These are phyloP conservation scores for Drosophila greeni DNA, from an alignment of 2,888 invertebrate genomes.

Conservation along the genomic window DNA sequence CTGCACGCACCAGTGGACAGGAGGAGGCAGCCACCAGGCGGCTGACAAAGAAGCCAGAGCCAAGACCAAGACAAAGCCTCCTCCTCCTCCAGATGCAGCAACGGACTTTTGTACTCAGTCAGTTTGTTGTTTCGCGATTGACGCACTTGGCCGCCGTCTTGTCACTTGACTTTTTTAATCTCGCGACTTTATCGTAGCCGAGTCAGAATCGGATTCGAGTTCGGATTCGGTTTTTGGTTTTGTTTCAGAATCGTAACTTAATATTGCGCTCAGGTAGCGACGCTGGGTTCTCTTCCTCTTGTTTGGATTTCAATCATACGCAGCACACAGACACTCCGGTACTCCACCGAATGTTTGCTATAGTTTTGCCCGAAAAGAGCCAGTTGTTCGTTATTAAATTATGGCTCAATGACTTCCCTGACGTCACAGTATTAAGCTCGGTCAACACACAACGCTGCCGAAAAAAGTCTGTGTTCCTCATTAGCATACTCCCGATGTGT, in stretches of 20 bases:
- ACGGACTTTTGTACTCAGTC: conserved; percentile 46
- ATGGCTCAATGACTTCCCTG: conserved; percentile 71
- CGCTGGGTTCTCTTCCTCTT: conserved; percentile 33
- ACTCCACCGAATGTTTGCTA: conserved; percentile 46
- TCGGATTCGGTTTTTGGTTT: conserved; percentile 15
- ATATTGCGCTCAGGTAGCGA: conserved; percentile 65
- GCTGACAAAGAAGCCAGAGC: conserved; percentile 41
- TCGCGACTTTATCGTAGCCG: conserved; percentile 69
- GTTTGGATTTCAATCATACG: conserved; percentile 32
- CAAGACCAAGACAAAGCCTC: conserved; percentile 33
- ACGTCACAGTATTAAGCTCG: conserved; percentile 68
- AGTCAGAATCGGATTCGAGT: conserved; percentile 47
- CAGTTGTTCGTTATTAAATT: conserved; percentile 62
- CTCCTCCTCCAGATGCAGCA: conserved; percentile 10
- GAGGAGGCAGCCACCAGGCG: conserved; percentile 3
- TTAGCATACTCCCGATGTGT: conserved; percentile 36
- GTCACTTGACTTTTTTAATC: conserved; percentile 71
- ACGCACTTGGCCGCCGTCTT: conserved; percentile 67
- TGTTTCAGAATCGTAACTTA: conserved; percentile 51
- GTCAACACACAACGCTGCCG: conserved; percentile 25
- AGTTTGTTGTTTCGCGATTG: conserved; percentile 49
- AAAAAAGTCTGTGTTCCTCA: conserved; percentile 26
- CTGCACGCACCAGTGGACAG: conserved; percentile 52
- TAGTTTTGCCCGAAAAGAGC: conserved; percentile 52
- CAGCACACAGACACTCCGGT: background rate